Percentiles rank a stretch among this genome's conserved stretches.
phyloP scores from a whole-genome alignment of 2,888 invertebrate species.

The Agriopis marginaria region DNA sequence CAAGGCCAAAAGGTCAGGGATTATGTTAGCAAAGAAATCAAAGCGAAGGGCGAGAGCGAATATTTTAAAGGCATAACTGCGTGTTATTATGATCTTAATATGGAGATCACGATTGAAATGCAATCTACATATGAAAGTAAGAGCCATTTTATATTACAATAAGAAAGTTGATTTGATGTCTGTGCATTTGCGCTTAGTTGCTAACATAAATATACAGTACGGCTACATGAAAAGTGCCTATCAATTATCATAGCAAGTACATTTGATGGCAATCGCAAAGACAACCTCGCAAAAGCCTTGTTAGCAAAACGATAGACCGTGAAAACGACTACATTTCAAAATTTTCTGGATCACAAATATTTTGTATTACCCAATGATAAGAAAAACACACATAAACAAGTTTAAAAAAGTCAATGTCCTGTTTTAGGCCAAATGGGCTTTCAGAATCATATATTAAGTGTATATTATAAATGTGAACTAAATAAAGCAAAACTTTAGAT shows the following conservation, averaged over 20 bases:
- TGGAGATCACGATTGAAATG: conserved; percentile 31
- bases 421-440: conserved; percentile 23
- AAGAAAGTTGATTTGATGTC: conserved; percentile 30
- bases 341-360: too few species aligned
- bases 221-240: not conserved
- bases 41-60: conserved; percentile 47
- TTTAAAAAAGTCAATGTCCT: not conserved
- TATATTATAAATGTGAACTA: not conserved
- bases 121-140: conserved; percentile 41
- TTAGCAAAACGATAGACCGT: too few species aligned
- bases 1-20: conserved; percentile 53
- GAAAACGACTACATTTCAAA: too few species aligned
- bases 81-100: conserved; percentile 38
- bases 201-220: conserved; percentile 6
- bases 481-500: conserved; percentile 48
- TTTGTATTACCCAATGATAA: too few species aligned
- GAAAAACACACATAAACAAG: not conserved
- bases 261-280: not conserved
- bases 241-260: not conserved
- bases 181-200: conserved; percentile 12
- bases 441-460: not conserved
- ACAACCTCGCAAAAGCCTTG: too few species aligned
- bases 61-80: conserved; percentile 41
- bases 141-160: conserved; percentile 27
- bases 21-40: conserved; percentile 49